These are phyloP conservation scores for Conchocele bisecta DNA, from an alignment of 2,888 invertebrate species.

Conservation along the genomic window DNA sequence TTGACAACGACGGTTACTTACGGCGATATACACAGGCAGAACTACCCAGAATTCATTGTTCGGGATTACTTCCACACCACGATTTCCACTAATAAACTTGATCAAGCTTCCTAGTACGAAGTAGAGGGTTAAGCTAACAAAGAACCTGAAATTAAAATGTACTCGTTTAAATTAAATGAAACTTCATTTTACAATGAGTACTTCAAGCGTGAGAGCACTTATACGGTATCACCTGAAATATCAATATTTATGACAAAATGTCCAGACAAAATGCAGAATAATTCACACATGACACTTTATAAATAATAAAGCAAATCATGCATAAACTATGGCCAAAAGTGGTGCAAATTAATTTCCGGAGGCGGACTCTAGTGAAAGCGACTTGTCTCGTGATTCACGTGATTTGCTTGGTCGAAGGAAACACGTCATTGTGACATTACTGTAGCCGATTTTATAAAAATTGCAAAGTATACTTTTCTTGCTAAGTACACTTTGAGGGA, in stretches of 20 bases:
- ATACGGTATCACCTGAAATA: too few species aligned
- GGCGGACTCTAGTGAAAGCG: too few species aligned
- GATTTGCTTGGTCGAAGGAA: too few species aligned
- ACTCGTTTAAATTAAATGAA: neutral
- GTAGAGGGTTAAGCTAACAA: constrained; percentile 3
- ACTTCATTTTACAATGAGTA: neutral
- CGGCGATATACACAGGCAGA: constrained; percentile 4
- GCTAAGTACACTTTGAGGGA: too few species aligned
- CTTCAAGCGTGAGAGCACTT: too few species aligned
- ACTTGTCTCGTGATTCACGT: too few species aligned
- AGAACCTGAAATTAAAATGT: constrained; percentile 7
- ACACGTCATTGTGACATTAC: too few species aligned
- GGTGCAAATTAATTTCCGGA: too few species aligned
- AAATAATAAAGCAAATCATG: neutral
- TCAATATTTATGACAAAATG: neutral
- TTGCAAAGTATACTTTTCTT: too few species aligned
- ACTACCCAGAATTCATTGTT: constrained; percentile 9
- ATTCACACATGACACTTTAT: neutral
- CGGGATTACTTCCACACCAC: neutral
- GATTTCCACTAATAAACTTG: constrained; percentile 2
- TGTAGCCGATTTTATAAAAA: too few species aligned
- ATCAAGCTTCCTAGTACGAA: constrained; percentile 1
- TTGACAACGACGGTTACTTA: too few species aligned
- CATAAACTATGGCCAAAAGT: neutral
- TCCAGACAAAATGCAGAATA: neutral